Evolutionary conservation across 1,140 invertebrate genomes (phyloP).

Genomic region (Drosophila parabipectinata): DNA sequence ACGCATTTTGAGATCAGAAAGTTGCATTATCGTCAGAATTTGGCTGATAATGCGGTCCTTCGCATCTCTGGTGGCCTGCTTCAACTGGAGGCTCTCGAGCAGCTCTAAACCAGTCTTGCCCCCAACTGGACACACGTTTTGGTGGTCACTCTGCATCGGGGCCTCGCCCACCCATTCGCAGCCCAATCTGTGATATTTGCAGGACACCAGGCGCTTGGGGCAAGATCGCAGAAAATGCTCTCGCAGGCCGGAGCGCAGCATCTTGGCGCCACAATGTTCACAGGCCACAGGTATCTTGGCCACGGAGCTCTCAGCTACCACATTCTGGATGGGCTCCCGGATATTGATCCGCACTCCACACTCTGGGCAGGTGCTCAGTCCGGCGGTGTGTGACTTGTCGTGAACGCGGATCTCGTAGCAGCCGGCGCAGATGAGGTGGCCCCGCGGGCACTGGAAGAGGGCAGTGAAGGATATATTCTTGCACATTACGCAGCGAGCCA

Average conservation of each 20-base stretch:
- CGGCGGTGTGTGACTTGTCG: slow-evolving; percentile 26
- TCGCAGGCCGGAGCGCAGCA: slow-evolving; percentile 4
- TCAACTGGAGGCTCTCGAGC: not conserved
- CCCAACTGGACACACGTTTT: not conserved
- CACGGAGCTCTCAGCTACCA: not conserved
- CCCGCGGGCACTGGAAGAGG: slow-evolving; percentile 25
- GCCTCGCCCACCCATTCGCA: slow-evolving; percentile 28
- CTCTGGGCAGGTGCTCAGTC: slow-evolving; percentile 33
- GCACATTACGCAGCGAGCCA: slow-evolving; percentile 27
- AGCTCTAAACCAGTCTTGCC: slow-evolving; percentile 18
- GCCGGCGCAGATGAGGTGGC: slow-evolving; percentile 39
- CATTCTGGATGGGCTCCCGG: slow-evolving; percentile 8
- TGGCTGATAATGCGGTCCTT: not conserved
- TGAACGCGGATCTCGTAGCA: slow-evolving; percentile 45
- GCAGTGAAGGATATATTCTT: not conserved
- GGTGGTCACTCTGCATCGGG: slow-evolving; percentile 1
- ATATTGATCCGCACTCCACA: slow-evolving; percentile 36
- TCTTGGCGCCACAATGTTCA: not conserved
- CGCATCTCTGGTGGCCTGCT: not conserved
- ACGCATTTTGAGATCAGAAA: slow-evolving; percentile 9
- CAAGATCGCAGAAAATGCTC: slow-evolving; percentile 4
- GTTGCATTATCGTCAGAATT: slow-evolving; percentile 21
- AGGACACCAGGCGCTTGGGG: not conserved
- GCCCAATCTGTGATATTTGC: slow-evolving; percentile 37
- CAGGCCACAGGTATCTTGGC: slow-evolving; percentile 1